Evolutionary conservation across 2,888 invertebrate genomes (phyloP), one percentile per base, ranked within the genome.

Genomic region (Drosophila gaucha): DNA sequence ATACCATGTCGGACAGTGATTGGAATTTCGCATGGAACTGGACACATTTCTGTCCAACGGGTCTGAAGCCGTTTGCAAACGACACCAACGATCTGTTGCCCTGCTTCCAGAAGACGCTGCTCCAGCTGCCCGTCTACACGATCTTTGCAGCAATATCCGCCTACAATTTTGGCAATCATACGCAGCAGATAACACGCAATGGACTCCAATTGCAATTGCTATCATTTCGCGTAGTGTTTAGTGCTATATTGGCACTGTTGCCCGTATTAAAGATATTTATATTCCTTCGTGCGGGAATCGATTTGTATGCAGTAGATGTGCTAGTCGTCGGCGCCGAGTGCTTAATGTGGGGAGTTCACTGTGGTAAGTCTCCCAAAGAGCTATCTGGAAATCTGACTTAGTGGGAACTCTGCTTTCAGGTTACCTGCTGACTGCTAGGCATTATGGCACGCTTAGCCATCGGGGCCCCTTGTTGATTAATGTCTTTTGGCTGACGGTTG

Each of bases 101-200:
- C 60, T 98, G 98, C 91, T 98, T 98, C 90, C 97, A 97, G 91
- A 95, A 96, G 91, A 91, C 97, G 50, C 95, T 94, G 87, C 93
- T 98, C 31, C 94, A 96, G 90, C 93, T 96, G 78, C 97, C 97
- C 14, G 91, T 95, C 39, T 94, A 95, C 84, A 93, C 94, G 44
- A 85, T 97, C 31, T 93, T 97, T 75, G 96, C 97, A 3, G 92
- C 95, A 14, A 91, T 94, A 43, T 97, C 97, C n/a, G 95, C 96
- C 0, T 98, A 95, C 92, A 95, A 96, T 90, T 94, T 95, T 75
- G 97, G 97, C 10, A 94, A 93, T 74, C 94, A 95, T 79, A 93
- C 92, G 57, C 93, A 94, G 65, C 64, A 62, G 10, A 59, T 88
- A 22, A 91, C 93, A 10, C 93, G 96, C 52, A 95, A 95, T 79